Evolutionary conservation across 1,140 invertebrate genomes (phyloP).

Genomic region (Drosophila sucinea): DNA sequence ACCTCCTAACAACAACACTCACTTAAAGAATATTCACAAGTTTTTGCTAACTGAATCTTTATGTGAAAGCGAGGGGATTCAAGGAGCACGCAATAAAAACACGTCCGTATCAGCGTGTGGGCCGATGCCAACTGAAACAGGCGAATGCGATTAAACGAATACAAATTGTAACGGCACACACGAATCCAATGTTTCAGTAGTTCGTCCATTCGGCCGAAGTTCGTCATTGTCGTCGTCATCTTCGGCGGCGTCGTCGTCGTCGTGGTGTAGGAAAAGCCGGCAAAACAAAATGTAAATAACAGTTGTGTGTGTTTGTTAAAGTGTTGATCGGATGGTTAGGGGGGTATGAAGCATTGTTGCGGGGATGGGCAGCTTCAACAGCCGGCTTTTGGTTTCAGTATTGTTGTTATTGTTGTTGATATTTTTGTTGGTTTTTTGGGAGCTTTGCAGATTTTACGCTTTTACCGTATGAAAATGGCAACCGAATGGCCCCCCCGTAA

Average conservation of each 20-base stretch:
- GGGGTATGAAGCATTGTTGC: neutral
- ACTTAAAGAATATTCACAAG: constrained; percentile 23
- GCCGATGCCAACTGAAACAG: constrained; percentile 79
- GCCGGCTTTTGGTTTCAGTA: constrained; percentile 69
- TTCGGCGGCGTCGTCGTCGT: neutral
- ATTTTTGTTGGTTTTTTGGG: neutral
- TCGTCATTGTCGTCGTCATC: constrained; percentile 20
- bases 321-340: constrained; percentile 2
- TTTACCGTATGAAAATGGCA: constrained; percentile 31
- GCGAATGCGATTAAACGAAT: constrained; percentile 28
- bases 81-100: constrained; percentile 20
- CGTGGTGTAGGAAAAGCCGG: constrained; percentile 62
- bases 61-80: constrained; percentile 19
- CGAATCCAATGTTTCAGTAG: constrained; percentile 32
- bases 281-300: constrained; percentile 80
- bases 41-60: constrained; percentile 14
- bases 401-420: constrained; percentile 21
- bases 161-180: constrained; percentile 49
- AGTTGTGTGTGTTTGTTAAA: constrained; percentile 22
- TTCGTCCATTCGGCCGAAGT: constrained; percentile 8
- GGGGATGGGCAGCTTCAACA: constrained; percentile 10
- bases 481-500: constrained; percentile 40
- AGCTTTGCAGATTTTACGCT: constrained; percentile 71
- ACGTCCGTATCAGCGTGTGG: constrained; percentile 70
- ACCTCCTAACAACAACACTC: constrained; percentile 22